Evolutionary conservation across 2,888 invertebrate species (phyloP).

Genomic region (Adelognathus sp.): DNA sequence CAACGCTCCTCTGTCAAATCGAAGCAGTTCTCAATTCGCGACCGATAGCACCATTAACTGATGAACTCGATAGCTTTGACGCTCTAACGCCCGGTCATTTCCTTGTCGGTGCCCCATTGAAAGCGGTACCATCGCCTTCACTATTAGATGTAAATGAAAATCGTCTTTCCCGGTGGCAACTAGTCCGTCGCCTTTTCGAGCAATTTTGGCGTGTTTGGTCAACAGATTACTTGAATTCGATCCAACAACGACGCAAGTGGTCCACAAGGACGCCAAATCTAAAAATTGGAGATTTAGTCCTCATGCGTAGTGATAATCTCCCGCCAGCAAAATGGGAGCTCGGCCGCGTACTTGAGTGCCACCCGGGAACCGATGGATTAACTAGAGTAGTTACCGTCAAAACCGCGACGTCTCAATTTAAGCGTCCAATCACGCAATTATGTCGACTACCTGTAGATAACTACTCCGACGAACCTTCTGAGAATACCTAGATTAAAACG

Average conservation of each 20-base stretch:
- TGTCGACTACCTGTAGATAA: neutral
- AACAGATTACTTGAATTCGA: neutral
- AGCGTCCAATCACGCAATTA: slow-evolving; percentile 4
- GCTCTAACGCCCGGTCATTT: slow-evolving; percentile 59
- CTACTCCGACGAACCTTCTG: too few relatives aligned
- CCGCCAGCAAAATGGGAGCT: slow-evolving; percentile 16
- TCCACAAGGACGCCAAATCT: neutral
- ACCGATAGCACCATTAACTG: slow-evolving; percentile 45
- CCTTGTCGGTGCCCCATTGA: slow-evolving; percentile 28
- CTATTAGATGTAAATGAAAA: neutral
- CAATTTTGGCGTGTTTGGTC: slow-evolving; percentile 58
- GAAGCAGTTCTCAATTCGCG: slow-evolving; percentile 57
- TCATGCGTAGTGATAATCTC: neutral
- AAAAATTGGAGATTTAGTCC: neutral
- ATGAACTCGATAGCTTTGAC: slow-evolving; percentile 36
- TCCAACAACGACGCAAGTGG: neutral
- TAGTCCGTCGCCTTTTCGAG: slow-evolving; percentile 36
- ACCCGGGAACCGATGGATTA: neutral
- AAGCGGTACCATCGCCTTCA: slow-evolving; percentile 22
- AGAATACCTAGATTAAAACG: too few relatives aligned
- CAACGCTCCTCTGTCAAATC: slow-evolving; percentile 9
- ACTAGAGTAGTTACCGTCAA: neutral
- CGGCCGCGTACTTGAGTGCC: neutral
- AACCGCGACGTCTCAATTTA: neutral
- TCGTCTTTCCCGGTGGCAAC: slow-evolving; percentile 25